phyloP scores from a whole-genome alignment of 2,113 vertebrate genomes.

The Tonatia bakeri region DNA sequence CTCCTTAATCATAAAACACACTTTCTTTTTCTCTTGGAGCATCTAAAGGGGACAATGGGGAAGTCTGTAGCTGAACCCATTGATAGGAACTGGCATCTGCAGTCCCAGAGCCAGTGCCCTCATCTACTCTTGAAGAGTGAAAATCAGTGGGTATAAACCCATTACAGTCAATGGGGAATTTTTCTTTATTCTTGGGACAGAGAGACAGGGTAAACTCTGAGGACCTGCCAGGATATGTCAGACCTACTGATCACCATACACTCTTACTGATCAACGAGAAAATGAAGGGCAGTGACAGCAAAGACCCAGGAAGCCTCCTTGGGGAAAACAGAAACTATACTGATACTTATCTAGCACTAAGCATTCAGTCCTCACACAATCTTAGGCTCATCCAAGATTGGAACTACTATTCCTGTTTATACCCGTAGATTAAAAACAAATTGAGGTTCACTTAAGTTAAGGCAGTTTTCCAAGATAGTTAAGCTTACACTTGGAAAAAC shows the following conservation, averaged over 20 bases:
- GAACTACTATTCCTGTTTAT: not conserved
- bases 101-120: not conserved
- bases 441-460: not conserved
- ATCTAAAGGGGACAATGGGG: not conserved
- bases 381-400: not conserved
- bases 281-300: not conserved
- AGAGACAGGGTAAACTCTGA: not conserved
- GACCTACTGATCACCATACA: not conserved
- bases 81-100: not conserved
- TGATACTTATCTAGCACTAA: not conserved
- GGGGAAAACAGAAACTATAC: not conserved
- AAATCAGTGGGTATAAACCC: not conserved
- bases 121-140: not conserved
- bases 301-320: not conserved
- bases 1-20: not conserved
- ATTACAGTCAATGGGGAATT: not conserved
- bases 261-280: not conserved
- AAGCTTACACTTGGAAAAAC: not conserved
- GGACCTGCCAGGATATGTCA: not conserved
- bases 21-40: not conserved
- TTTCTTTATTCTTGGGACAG: not conserved
- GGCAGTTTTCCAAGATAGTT: not conserved
- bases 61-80: not conserved
- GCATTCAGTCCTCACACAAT: not conserved
- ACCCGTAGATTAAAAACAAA: not conserved